phyloP scores from a whole-genome alignment of 92 coral and sea anemone species.

The Epizoanthus ramosus region DNA sequence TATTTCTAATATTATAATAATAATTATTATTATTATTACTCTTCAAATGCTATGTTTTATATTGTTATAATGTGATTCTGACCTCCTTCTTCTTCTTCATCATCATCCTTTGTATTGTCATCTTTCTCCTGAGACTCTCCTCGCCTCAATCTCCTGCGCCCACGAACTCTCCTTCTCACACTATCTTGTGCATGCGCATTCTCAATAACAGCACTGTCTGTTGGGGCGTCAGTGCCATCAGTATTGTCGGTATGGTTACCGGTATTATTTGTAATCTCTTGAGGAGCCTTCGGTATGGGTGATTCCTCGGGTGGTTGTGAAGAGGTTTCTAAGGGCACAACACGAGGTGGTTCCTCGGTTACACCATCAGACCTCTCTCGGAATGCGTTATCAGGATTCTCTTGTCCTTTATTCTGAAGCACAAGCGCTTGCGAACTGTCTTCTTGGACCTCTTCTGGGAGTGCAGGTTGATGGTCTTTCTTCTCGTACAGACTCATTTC shows the following conservation, averaged over 20 bases:
- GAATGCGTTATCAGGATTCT: background rate
- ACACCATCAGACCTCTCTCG: too few relatives aligned
- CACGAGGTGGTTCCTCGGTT: too few relatives aligned
- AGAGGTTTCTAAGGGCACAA: too few relatives aligned
- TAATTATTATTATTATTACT: too few relatives aligned
- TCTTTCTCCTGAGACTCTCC: constrained; percentile 13
- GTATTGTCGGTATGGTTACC: background rate
- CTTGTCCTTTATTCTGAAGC: background rate
- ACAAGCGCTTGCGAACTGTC: background rate
- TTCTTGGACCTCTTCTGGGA: constrained; percentile 7
- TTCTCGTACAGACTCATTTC: constrained; percentile 29
- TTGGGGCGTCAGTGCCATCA: background rate
- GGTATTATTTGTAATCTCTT: background rate
- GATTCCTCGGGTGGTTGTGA: background rate
- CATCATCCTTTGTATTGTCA: background rate
- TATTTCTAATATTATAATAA: too few relatives aligned
- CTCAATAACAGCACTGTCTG: background rate
- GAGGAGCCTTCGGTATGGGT: background rate
- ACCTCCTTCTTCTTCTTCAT: constrained; percentile 15
- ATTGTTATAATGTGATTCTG: too few relatives aligned
- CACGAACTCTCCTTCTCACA: constrained; percentile 8
- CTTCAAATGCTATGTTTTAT: too few relatives aligned
- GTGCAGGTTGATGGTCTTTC: constrained; percentile 6
- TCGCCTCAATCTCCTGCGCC: constrained; percentile 13
- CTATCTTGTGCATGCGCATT: background rate